Evolutionary conservation across 2,797 vertebrate genomes (phyloP), one percentile per base, ranked within the genome.

Genomic region (Karalla daura): DNA sequence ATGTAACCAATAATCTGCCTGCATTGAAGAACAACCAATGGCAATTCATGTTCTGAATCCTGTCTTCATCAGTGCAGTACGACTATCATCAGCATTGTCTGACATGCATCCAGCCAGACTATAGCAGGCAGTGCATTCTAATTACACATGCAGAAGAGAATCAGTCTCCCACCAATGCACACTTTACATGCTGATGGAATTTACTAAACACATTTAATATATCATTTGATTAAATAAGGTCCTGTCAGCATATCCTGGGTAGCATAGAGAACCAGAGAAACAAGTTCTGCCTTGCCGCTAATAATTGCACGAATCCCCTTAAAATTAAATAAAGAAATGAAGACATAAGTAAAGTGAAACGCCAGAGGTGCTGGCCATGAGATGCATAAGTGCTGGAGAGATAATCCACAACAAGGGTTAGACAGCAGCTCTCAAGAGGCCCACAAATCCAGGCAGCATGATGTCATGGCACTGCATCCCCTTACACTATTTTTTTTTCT

Each of bases 351-450:
- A 18, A 12, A 46, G 65, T 49, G 41, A 45, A 67, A 72, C 25
- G 51, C 67, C 70, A 76, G 71, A 76, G 73, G 80, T 82, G 69
- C 60, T 33, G 27, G 71, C 67, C 56, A 3, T 17, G 60, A 76
- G 60, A 87, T 43, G 70, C 51, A 72, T 51, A 68, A 80, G 40
- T 58, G 56, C 78, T 74, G 3, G 3, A 41, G 65, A 80, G 73
- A 50, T 90, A 87, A 91, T 91, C 88, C 90, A 79, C 83, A 75
- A 63, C 67, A 61, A 71, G 86, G 73, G 73, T 80, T 70, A 85
- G 80, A 83, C 83, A 76, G 84, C 91, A 89, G 89, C 87, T 88
- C 87, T 76, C 65, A 68, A 76, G 80, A 74, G 81, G 60, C 80
- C 70, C n/a, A 24, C 7, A 67, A 74, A 83, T 84, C 83, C 68